A percentile compares a stretch with the other conserved stretches of the same genome.
Conservation (phyloP, 2,888 invertebrate genomes). For the Aromia moschata region DNA sequence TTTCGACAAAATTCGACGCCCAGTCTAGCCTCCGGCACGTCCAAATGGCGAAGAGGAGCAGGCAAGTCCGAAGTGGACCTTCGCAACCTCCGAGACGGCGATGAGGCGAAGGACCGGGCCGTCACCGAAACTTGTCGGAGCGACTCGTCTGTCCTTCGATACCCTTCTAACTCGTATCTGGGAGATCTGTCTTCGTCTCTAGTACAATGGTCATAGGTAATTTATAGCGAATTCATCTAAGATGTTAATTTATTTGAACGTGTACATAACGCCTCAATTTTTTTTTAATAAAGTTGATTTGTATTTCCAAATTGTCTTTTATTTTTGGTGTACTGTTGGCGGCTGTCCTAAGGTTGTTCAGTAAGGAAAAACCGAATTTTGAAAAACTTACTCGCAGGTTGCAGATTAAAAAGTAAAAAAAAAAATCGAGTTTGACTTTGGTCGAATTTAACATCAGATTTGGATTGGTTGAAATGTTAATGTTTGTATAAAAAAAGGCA, state of each 20-base stretch:
- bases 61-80: constrained; percentile 23
- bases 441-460: too few relatives aligned
- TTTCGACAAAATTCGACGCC: constrained; percentile 66
- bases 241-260: not conserved
- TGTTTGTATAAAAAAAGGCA: too few relatives aligned
- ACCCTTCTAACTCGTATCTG: not conserved
- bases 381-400: too few relatives aligned
- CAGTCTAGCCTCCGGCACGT: constrained; percentile 5
- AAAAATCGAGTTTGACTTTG: too few relatives aligned
- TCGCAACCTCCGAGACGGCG: constrained; percentile 57
- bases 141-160: not conserved
- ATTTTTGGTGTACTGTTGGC: too few relatives aligned
- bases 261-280: not conserved
- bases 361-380: too few relatives aligned
- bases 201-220: not conserved
- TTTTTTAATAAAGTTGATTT: constrained; percentile 5
- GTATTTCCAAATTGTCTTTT: not conserved
- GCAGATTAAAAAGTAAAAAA: too few relatives aligned
- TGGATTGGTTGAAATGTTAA: too few relatives aligned
- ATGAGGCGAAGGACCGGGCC: constrained; percentile 57
- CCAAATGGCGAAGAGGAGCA: constrained; percentile 24
- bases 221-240: not conserved
- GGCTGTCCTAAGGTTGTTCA: too few relatives aligned
- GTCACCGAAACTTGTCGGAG: constrained; percentile 1
- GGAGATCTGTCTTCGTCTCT: not conserved